phyloP scores from a whole-genome alignment of 2,113 vertebrate species.

The Catagonus wagneri region DNA sequence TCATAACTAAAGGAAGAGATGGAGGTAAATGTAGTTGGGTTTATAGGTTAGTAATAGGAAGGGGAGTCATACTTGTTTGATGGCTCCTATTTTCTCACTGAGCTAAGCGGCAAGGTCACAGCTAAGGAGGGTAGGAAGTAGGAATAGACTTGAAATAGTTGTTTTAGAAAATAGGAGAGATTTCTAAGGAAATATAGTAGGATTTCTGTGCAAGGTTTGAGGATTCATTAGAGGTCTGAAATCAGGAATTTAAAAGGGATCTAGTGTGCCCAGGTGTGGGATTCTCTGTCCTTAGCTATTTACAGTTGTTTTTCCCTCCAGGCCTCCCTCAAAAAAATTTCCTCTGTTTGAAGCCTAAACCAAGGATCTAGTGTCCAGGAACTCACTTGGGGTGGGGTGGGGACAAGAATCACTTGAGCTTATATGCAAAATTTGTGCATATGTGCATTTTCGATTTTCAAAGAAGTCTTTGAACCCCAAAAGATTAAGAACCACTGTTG shows the following conservation, averaged over 20 bases:
- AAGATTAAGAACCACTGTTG: conserved; percentile 54
- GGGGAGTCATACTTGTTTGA: not conserved
- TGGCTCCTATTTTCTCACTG: not conserved
- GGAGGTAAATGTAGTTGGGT: not conserved
- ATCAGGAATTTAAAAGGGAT: not conserved
- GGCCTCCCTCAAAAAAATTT: conserved; percentile 9
- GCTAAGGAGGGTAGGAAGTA: not conserved
- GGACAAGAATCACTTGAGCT: conserved; percentile 26
- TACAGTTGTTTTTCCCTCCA: not conserved
- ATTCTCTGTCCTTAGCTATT: not conserved
- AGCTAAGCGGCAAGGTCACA: not conserved
- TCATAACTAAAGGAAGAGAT: not conserved
- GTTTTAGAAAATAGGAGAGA: not conserved
- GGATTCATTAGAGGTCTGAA: not conserved
- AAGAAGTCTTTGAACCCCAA: conserved; percentile 55
- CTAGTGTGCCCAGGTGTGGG: not conserved
- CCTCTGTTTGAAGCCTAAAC: conserved; percentile 54
- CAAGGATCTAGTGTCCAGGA: not conserved
- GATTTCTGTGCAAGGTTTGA: not conserved
- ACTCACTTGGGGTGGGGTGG: conserved; percentile 26
- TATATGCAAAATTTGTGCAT: conserved; percentile 62
- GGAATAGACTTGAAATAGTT: not conserved
- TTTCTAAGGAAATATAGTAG: not conserved
- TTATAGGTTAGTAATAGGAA: not conserved
- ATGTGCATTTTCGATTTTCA: conserved; percentile 74